These are phyloP conservation scores for Calidris pygmaea DNA, from an alignment of 2,113 vertebrate species.

Conservation along the genomic window DNA sequence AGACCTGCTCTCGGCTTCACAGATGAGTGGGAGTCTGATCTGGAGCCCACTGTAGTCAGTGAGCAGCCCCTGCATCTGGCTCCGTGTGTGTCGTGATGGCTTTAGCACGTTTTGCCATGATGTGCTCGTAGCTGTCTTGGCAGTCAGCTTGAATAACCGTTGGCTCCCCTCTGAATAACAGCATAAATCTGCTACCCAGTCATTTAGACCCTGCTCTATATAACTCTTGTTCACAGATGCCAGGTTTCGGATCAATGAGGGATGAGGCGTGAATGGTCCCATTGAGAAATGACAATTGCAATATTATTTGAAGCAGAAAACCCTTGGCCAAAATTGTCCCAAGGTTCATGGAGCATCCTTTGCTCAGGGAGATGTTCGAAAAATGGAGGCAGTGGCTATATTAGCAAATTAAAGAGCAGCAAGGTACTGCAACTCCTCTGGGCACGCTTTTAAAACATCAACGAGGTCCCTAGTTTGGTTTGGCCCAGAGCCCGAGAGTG, in stretches of 20 bases:
- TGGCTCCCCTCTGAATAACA: background rate
- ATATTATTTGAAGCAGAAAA: background rate
- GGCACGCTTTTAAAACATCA: background rate
- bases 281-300: background rate
- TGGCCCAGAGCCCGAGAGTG: background rate
- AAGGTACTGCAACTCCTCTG: background rate
- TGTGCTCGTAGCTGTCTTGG: background rate
- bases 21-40: background rate
- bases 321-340: background rate
- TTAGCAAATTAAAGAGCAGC: background rate
- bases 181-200: background rate
- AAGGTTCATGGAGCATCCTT: background rate
- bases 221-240: background rate
- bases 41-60: background rate
- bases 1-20: background rate
- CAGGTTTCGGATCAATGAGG: background rate
- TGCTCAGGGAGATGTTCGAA: background rate
- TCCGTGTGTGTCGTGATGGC: rapidly evolving
- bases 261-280: background rate
- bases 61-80: background rate
- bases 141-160: background rate
- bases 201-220: background rate
- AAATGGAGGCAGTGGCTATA: background rate
- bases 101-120: background rate
- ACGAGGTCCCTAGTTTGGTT: background rate